These are phyloP conservation scores for Peromyscus aztecus DNA, from an alignment of 2,797 vertebrate species.

Conservation along the genomic window DNA sequence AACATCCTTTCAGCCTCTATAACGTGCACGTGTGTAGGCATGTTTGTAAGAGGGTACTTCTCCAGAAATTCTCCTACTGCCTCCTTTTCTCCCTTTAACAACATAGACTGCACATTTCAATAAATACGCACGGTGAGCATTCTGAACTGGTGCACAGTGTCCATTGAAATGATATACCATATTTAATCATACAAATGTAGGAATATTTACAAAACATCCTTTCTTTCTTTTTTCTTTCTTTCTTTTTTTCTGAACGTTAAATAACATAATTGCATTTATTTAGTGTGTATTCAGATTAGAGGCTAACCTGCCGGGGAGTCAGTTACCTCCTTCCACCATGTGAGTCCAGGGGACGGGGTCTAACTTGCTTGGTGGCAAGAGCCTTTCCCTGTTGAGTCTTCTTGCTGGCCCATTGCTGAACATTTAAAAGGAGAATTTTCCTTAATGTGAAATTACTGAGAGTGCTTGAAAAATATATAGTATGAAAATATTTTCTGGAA, in stretches of 20 bases:
- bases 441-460: slow-evolving; percentile 43
- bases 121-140: slow-evolving; percentile 6
- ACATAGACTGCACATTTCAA: slow-evolving; percentile 47
- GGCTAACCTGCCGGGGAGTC: background rate
- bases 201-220: slow-evolving; percentile 1
- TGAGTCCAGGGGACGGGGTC: background rate
- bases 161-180: slow-evolving; percentile 15
- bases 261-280: background rate
- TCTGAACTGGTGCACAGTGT: slow-evolving; percentile 25
- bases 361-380: background rate
- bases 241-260: background rate
- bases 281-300: background rate
- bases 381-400: background rate
- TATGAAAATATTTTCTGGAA: slow-evolving; percentile 66
- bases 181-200: slow-evolving; percentile 30
- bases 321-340: background rate
- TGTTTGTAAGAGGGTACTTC: slow-evolving; percentile 42
- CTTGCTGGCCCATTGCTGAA: background rate
- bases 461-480: slow-evolving; percentile 48
- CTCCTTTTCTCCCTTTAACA: slow-evolving; percentile 13
- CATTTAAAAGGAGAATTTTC: slow-evolving; percentile 27
- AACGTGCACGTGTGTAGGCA: slow-evolving; percentile 44
- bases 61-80: slow-evolving; percentile 11
- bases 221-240: background rate
- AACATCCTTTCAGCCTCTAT: slow-evolving; percentile 43